phyloP scores from a whole-genome alignment of 2,113 vertebrate genomes.

The Steatornis caripensis region DNA sequence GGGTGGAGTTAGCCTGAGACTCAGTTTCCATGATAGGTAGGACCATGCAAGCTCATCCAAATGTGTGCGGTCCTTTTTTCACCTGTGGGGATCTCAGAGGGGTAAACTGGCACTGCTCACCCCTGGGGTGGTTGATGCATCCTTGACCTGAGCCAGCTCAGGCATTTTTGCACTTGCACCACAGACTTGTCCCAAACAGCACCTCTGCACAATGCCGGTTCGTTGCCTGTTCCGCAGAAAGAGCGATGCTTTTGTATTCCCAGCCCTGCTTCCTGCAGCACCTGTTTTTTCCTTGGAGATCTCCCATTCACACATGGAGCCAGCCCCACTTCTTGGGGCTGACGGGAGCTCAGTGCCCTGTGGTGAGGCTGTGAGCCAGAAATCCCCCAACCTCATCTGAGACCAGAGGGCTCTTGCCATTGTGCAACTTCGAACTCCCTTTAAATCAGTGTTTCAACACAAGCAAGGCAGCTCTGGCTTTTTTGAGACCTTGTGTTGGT shows the following conservation, averaged over 20 bases:
- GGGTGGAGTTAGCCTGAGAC: not conserved
- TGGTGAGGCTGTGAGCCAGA: not conserved
- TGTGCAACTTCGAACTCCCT: not conserved
- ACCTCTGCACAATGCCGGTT: accelerated
- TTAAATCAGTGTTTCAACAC: not conserved
- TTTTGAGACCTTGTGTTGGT: not conserved
- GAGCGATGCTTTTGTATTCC: not conserved
- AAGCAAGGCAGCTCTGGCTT: not conserved
- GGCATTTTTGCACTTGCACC: not conserved
- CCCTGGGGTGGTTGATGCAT: not conserved
- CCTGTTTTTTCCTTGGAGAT: not conserved
- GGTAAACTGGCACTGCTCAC: not conserved
- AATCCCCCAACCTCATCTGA: not conserved
- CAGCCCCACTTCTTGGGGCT: not conserved
- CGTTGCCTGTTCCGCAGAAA: not conserved
- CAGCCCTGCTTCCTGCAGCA: not conserved
- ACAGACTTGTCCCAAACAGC: not conserved
- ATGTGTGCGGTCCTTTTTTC: not conserved
- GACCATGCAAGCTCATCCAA: not conserved
- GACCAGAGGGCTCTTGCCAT: accelerated
- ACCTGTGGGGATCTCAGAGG: not conserved
- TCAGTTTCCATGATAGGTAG: not conserved
- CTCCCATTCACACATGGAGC: not conserved
- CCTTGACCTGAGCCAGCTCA: not conserved
- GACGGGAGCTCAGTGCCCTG: accelerated